A percentile compares a stretch with the other conserved stretches of the same genome.
These are phyloP conservation scores for Zaprionus inermis DNA, from an alignment of 1,140 invertebrate species.

Conservation along the genomic window DNA sequence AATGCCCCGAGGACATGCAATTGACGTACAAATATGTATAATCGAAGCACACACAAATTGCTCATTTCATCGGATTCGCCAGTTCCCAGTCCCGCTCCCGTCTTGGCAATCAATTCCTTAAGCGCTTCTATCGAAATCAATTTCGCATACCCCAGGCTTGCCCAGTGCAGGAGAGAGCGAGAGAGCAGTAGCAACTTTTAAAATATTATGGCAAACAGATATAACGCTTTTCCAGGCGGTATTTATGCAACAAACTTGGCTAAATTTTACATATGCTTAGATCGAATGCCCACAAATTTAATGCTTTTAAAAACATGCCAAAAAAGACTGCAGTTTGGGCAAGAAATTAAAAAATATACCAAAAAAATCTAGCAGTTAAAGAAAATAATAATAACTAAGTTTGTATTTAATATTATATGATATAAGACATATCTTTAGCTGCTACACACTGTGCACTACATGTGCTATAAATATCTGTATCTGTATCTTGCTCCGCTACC, in stretches of 20 bases:
- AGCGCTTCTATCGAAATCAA: conserved; percentile 44
- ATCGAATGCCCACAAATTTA: too few species aligned
- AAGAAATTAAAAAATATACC: too few species aligned
- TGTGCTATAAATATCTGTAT: not conserved
- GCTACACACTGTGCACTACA: too few species aligned
- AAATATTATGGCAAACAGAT: not conserved
- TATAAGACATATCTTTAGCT: too few species aligned
- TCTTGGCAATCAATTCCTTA: conserved; percentile 33
- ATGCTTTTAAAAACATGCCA: too few species aligned
- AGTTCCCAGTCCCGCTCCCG: not conserved
- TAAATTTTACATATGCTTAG: too few species aligned
- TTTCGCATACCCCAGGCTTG: not conserved
- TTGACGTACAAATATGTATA: conserved; percentile 13
- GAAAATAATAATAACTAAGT: too few species aligned
- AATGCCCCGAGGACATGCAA: conserved; percentile 38
- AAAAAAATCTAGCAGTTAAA: too few species aligned
- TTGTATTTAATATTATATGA: too few species aligned
- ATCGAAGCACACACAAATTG: conserved; percentile 30
- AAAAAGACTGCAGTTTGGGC: too few species aligned
- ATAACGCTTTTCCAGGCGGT: too few species aligned
- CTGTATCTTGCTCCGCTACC: not conserved
- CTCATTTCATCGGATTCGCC: conserved; percentile 30
- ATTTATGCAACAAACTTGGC: too few species aligned
- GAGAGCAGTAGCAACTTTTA: not conserved
- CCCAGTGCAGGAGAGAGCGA: not conserved